Base-by-base conservation (phyloP, 1,140 invertebrate genomes). In the Drosophila yakuba region DNA sequence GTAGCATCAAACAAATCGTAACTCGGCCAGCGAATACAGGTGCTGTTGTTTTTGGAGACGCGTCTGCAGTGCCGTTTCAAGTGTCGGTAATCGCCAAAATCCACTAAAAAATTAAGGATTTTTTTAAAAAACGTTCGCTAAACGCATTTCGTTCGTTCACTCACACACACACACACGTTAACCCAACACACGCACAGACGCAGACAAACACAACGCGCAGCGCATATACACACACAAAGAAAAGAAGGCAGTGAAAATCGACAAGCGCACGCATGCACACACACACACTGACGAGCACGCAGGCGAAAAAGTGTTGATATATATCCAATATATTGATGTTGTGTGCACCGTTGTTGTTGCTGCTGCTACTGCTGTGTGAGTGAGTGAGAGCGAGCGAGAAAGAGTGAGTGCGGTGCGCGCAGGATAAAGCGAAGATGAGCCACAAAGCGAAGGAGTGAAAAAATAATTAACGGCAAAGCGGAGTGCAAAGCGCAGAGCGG, bases 301-400 rank as follows among this genome's bases (percentile, higher is more conserved):
- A 81, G 57, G 56, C 39, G 61, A 48, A 78, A 63, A 78, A 54
- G 62, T 79, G 74, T 82, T 81, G 74, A 82, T 82, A 82, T 81
- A 81, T 81, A 67, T 69, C 47, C 79, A 82, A 81, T 81, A 81
- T 82, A 81, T 82, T 82, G 79, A 82, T 83, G 80, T 82, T 81
- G 74, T 74, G 78, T 68, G 79, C 59, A 56, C 35, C 59, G 79
- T 83, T 82, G 78, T 58, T 76, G 79, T 77, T 75, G 72, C 56
- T 75, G 63, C 56, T 75, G 57, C 45, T 75, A 58, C 35, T 50
- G 15, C 23, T 52, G 57, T 73, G 59, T 64, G 74, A 61, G 75
- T 35, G 76, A 62, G 43, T 56, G 63, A 51, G 57, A 61, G 63
- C 47, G 25, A 60, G 62, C 52, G 54, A 74, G 59, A 44, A 20